These are phyloP conservation scores for Hippoglossus hippoglossus DNA, from an alignment of 2,797 vertebrate genomes.

Conservation along the genomic window DNA sequence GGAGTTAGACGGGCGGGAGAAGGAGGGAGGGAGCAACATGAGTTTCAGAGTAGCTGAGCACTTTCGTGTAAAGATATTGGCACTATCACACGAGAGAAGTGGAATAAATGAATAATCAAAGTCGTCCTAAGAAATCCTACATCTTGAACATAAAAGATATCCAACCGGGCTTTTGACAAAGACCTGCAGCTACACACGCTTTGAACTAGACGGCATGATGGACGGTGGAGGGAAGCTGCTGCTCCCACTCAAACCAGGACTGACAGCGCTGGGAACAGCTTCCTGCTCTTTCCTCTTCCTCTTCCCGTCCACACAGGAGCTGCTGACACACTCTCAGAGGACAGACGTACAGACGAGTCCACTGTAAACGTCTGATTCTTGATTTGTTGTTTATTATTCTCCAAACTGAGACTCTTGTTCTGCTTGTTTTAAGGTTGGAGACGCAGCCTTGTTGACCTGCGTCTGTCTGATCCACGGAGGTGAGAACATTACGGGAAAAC, in stretches of 20 bases:
- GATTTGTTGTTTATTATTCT: no score
- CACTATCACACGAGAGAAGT: slow-evolving; percentile 90
- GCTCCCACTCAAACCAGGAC: slow-evolving; percentile 80
- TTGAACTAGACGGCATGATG: slow-evolving; percentile 90
- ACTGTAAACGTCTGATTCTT: no score
- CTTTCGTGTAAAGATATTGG: slow-evolving; percentile 85
- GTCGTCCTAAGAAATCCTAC: slow-evolving; percentile 90
- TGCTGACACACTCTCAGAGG: no score
- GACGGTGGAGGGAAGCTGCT: slow-evolving; percentile 70
- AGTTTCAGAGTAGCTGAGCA: slow-evolving; percentile 87
- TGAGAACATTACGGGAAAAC: background rate
- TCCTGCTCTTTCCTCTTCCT: slow-evolving; percentile 28
- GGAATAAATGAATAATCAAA: slow-evolving; percentile 98
- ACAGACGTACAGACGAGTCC: no score
- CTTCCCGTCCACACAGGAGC: background rate
- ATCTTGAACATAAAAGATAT: slow-evolving; percentile 95
- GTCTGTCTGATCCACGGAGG: background rate
- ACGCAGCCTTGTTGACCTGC: background rate
- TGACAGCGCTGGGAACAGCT: slow-evolving; percentile 57
- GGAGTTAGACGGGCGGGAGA: slow-evolving; percentile 25
- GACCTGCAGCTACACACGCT: slow-evolving; percentile 91
- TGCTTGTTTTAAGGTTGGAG: background rate
- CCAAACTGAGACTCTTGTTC: background rate
- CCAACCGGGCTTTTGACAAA: slow-evolving; percentile 93
- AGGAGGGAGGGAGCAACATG: slow-evolving; percentile 65